phyloP scores from a whole-genome alignment of 1,140 invertebrate species.

The Lithobius niger region DNA sequence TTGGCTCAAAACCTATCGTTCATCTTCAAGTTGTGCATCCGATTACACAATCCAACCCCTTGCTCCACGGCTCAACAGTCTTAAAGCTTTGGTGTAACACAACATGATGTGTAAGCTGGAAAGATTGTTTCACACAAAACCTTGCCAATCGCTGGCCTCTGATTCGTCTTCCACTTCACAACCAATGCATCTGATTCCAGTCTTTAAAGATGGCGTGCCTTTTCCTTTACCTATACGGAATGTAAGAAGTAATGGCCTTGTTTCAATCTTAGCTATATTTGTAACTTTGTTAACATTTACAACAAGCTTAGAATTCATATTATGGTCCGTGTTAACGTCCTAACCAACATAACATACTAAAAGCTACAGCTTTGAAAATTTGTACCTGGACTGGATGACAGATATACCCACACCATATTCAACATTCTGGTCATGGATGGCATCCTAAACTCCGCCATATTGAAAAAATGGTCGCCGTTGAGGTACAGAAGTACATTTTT shows the following conservation, averaged over 20 bases:
- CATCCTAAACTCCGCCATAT: too few relatives aligned
- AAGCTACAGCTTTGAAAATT: background rate
- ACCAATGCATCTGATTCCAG: conserved; percentile 11
- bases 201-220: conserved; percentile 12
- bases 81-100: too few relatives aligned
- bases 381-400: background rate
- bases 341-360: background rate
- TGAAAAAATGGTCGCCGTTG: too few relatives aligned
- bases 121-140: conserved; percentile 11
- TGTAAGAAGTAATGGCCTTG: background rate
- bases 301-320: background rate
- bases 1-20: background rate
- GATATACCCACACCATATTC: background rate
- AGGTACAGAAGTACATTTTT: too few relatives aligned
- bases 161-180: conserved; percentile 9
- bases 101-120: too few relatives aligned
- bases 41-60: background rate
- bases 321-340: background rate
- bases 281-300: background rate
- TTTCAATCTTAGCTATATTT: background rate
- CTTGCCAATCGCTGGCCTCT: conserved; percentile 14
- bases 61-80: background rate
- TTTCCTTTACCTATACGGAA: conserved; percentile 9
- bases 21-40: background rate
- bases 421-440: too few relatives aligned